Evolutionary conservation across 2,888 invertebrate species (phyloP).

Genomic region (Choreutis nemorana): DNA sequence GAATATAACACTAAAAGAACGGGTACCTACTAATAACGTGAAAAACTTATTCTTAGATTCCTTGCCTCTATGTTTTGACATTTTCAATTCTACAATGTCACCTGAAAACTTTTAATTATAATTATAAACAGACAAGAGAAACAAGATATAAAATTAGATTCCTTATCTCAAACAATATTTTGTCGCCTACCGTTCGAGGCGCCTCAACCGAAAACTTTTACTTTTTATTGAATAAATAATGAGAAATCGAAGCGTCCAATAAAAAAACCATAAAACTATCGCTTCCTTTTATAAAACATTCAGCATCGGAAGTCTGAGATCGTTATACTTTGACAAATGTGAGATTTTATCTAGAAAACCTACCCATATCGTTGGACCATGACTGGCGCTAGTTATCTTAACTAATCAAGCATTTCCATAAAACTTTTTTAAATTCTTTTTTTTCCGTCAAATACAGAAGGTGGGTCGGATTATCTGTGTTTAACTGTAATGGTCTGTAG

Average conservation of each 20-base stretch:
- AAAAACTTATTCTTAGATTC: neutral
- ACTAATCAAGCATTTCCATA: too few relatives aligned
- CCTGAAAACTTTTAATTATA: too few relatives aligned
- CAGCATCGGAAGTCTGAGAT: constrained; percentile 21
- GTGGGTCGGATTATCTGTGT: too few relatives aligned
- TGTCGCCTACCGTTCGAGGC: neutral
- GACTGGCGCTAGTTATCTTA: too few relatives aligned
- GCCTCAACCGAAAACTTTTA: constrained; percentile 13
- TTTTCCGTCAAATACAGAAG: too few relatives aligned
- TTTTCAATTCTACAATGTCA: neutral
- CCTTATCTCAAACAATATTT: neutral
- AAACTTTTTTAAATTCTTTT: too few relatives aligned
- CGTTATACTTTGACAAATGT: constrained; percentile 22
- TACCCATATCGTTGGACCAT: too few relatives aligned
- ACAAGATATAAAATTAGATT: neutral
- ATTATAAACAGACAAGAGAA: neutral
- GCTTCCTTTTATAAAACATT: constrained; percentile 12
- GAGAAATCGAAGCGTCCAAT: constrained; percentile 4
- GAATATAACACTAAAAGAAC: neutral
- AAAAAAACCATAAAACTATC: constrained; percentile 5
- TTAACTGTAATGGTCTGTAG: too few relatives aligned
- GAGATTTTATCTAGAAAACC: too few relatives aligned
- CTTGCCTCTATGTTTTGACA: neutral
- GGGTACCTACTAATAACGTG: neutral
- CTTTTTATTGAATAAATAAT: constrained; percentile 8